Evolutionary conservation across 2,797 vertebrate genomes (phyloP), one percentile per base, ranked within the genome.

Genomic region (Peromyscus aztecus): DNA sequence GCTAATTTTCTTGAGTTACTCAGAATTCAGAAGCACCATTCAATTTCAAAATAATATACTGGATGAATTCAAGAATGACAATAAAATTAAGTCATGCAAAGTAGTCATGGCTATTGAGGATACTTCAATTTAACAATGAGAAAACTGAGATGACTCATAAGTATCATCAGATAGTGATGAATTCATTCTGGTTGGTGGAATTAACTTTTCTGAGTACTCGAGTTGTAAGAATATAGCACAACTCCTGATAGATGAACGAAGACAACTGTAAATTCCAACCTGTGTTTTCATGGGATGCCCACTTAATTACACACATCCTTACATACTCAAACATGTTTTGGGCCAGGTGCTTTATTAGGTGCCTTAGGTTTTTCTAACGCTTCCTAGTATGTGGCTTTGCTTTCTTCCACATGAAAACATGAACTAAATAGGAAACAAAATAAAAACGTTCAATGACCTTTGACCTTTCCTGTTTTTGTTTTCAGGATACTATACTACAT

Each of bases 381-480:
- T 89, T 81, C n/a, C 55, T 90, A 49, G 55, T 77, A 3, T 63
- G 81, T 95, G 77, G 9, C 1, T 87, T 93, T 81, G 55, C 46
- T 81, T 49, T 92, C 9, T 49, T 59, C 81, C 46, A 69, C 21
- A 34, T 49, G 17, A 29, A 4, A 85, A 37, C 7, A 17, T 14
- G 8, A 43, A 21, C 78, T 84, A 55, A 80, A 55, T 34, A n/a
- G 8, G 12, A 55, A 57, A 34, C 37, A 73, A 55, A 52, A 55
- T 19, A 81, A 95, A 89, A 91, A 82, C 4, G 85, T 89, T 89
- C 81, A 82, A 81, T 43, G 52, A 27, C 24, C 27, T 89, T 52
- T 82, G 52, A 34, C 31, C 21, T 88, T 52, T 82, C n/a, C 2
- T 91, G 86, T 4, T 73, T 46, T 31, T 11, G 5, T 16, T 65